Evolutionary conservation across 2,797 vertebrate genomes (phyloP), one percentile per base, ranked within the genome.

Genomic region (Amazona finschi): DNA sequence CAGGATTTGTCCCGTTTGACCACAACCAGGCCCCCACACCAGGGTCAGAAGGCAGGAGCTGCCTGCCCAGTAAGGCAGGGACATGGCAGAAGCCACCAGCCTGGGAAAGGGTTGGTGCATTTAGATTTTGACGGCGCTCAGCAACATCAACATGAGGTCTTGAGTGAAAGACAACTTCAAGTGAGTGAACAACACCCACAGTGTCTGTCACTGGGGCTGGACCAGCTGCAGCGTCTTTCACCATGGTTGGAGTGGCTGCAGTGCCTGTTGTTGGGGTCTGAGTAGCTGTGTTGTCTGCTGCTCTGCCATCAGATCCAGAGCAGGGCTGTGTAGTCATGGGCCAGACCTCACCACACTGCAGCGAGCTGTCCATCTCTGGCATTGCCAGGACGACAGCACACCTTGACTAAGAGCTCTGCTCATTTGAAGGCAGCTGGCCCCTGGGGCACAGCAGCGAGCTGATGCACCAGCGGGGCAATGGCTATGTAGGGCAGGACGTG

Each of bases 61-160:
- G 22, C 30, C 0, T 0, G 30, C 39, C 24, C 33, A n/a, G 57
- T 1, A 4, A 50, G 64, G 27, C 30, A 33, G n/a, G 33, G 52
- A 27, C 41, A 70, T 0, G 9, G 75, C 20, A 18, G 52, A 33
- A 66, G 70, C 28, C 18, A 2, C 44, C 15, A 36, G n/a, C 19
- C 49, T 1, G 2, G 44, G 25, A 76, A 31, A 1, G 1, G 8
- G 12, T 1, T 27, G 5, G 27, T 22, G 31, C 31, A 39, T 22
- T 73, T 11, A 28, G 41, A 46, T 39, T 71, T 39, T 67, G 60
- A 50, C 8, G 15, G 38, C 55, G 43, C 24, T 57, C 28, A 15
- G 55, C 36, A 52, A 9, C 47, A 52, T 15, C 50, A 50, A 39
- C 47, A 24, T 11, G 15, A 58, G 55, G n/a, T 36, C 55, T 36